Percentiles rank a stretch among this genome's conserved stretches.
These are phyloP conservation scores for Corythaixoides concolor DNA, from an alignment of 2,113 vertebrate species.

Conservation along the genomic window DNA sequence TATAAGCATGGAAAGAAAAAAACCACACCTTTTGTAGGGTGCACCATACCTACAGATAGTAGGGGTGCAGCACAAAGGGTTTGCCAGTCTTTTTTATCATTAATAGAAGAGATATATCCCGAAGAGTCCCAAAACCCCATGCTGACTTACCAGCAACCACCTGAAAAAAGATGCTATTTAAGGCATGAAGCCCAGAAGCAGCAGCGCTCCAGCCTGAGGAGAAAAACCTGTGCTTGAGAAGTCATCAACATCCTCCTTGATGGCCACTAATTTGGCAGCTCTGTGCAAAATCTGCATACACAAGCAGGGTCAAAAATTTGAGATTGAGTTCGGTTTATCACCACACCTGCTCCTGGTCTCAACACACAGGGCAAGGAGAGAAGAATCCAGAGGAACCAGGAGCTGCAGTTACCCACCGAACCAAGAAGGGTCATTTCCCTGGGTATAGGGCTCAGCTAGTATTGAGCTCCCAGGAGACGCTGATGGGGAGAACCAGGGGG, in stretches of 20 bases:
- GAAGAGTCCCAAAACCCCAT: background rate
- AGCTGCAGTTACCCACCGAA: background rate
- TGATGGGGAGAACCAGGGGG: background rate
- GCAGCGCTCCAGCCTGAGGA: background rate
- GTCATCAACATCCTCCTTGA: background rate
- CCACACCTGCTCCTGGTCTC: background rate
- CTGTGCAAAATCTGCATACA: accelerated
- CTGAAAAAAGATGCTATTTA: background rate
- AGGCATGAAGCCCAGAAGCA: background rate
- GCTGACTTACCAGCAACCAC: background rate
- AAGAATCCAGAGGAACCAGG: background rate
- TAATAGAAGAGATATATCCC: background rate
- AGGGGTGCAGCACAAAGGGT: background rate
- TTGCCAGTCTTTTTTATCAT: background rate
- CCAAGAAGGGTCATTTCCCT: background rate
- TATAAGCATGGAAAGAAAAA: background rate
- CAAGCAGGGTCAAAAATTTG: background rate
- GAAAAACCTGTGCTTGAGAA: background rate
- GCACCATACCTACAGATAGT: background rate
- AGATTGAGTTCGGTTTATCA: background rate
- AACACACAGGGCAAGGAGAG: background rate
- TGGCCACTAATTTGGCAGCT: background rate
- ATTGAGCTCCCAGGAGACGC: background rate
- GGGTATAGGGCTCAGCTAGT: background rate
- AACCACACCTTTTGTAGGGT: background rate